Evolutionary conservation across 2,113 vertebrate species (phyloP).

Genomic region (Muntiacus muntjak): DNA sequence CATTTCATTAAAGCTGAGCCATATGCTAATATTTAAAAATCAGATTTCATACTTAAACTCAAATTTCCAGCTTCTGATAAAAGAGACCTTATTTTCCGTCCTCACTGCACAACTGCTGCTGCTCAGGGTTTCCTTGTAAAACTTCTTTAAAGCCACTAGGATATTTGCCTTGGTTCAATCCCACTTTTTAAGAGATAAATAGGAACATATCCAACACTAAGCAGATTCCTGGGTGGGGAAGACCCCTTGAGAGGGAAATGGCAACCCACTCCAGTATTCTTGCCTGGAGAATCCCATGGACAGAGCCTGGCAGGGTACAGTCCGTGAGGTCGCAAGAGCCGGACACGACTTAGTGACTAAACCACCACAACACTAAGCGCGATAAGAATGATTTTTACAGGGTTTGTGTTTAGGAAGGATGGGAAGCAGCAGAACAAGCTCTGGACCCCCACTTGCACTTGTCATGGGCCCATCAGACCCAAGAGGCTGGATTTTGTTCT

Average conservation of each 20-base stretch:
- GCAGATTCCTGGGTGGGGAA: not conserved
- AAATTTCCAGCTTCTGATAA: not conserved
- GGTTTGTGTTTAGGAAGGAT: not conserved
- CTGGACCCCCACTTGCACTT: too few relatives aligned
- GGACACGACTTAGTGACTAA: not conserved
- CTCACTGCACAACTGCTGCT: not conserved
- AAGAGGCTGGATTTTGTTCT: not conserved
- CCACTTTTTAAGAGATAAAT: not conserved
- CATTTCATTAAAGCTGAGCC: not conserved
- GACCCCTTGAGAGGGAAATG: not conserved
- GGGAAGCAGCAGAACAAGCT: not conserved
- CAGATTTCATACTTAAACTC: not conserved
- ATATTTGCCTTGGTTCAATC: not conserved
- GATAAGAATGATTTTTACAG: too few relatives aligned
- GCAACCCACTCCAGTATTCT: not conserved
- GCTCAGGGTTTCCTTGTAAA: not conserved
- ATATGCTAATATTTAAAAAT: not conserved
- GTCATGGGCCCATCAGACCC: not conserved
- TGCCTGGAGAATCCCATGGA: not conserved
- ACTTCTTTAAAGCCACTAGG: not conserved
- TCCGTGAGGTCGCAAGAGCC: not conserved
- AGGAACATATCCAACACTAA: not conserved
- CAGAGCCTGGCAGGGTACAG: not conserved
- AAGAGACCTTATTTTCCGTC: not conserved
- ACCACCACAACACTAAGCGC: not conserved